Evolutionary conservation across 2,797 vertebrate genomes (phyloP).

Genomic region (Aeoliscus strigatus): DNA sequence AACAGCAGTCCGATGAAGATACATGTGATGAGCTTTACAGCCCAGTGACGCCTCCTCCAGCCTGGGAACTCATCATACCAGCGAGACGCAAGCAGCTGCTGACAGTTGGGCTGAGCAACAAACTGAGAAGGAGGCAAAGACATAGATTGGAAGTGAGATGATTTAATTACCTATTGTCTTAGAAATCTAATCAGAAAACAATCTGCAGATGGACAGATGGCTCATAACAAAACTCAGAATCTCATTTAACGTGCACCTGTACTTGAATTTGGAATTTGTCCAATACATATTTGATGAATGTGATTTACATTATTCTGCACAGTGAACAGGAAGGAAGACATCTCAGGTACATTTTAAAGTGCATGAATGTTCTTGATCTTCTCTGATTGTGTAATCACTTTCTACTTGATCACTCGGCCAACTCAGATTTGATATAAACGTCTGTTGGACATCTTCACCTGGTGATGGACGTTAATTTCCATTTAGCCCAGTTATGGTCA

Average conservation of each 20-base stretch:
- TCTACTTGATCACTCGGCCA: slow-evolving; percentile 20
- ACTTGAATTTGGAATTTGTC: no score
- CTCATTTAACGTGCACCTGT: no score
- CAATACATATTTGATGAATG: no score
- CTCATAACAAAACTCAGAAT: no score
- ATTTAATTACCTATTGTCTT: no score
- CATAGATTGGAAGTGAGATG: background rate
- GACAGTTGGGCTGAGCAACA: slow-evolving; percentile 97
- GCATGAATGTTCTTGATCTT: no score
- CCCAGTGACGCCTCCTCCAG: slow-evolving; percentile 97
- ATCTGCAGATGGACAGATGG: no score
- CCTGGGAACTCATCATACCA: slow-evolving; percentile 97
- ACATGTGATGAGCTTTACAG: slow-evolving; percentile 88
- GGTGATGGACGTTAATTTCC: slow-evolving; percentile 49
- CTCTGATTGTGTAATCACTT: slow-evolving; percentile 13
- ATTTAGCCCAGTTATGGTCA: slow-evolving; percentile 57
- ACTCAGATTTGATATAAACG: slow-evolving; percentile 51
- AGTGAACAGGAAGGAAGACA: background rate
- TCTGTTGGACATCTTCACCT: slow-evolving; percentile 47
- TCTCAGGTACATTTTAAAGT: background rate
- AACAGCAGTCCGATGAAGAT: slow-evolving; percentile 92
- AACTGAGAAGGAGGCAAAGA: slow-evolving; percentile 74
- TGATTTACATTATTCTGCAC: no score
- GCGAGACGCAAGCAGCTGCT: slow-evolving; percentile 93
- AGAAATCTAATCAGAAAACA: no score